Evolutionary conservation across 1,140 invertebrate species (phyloP).

Genomic region (Arctopsyche grandis): DNA sequence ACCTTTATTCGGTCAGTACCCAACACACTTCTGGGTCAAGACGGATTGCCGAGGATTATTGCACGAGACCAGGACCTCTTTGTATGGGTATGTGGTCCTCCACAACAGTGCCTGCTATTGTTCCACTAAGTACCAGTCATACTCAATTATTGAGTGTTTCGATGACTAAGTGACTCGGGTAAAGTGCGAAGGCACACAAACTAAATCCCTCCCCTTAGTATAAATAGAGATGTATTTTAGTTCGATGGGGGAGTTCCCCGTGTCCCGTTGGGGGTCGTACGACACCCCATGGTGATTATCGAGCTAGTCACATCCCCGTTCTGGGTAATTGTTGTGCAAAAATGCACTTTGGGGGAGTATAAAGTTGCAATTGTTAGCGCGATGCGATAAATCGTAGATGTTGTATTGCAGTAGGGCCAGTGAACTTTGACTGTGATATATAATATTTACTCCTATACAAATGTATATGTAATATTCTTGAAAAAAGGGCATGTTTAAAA

Average conservation of each 20-base stretch:
- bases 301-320: constrained; percentile 14
- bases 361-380: no score
- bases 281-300: constrained; percentile 11
- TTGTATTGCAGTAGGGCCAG: neutral
- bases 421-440: no score
- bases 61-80: no score
- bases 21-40: no score
- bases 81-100: no score
- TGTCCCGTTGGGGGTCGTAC: neutral
- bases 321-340: constrained; percentile 15
- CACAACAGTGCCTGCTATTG: no score
- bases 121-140: neutral
- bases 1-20: no score
- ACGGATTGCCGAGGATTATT: no score
- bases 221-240: constrained; percentile 32
- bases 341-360: no score
- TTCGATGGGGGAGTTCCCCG: constrained; percentile 11
- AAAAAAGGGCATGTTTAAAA: no score
- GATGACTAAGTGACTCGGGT: constrained; percentile 14
- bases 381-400: neutral
- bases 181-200: constrained; percentile 18
- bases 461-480: no score
- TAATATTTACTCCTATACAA: no score
- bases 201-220: neutral
- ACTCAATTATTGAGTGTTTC: constrained; percentile 14